Base-by-base conservation (phyloP, 2,797 vertebrate species). In the Chelidonichthys spinosus region DNA sequence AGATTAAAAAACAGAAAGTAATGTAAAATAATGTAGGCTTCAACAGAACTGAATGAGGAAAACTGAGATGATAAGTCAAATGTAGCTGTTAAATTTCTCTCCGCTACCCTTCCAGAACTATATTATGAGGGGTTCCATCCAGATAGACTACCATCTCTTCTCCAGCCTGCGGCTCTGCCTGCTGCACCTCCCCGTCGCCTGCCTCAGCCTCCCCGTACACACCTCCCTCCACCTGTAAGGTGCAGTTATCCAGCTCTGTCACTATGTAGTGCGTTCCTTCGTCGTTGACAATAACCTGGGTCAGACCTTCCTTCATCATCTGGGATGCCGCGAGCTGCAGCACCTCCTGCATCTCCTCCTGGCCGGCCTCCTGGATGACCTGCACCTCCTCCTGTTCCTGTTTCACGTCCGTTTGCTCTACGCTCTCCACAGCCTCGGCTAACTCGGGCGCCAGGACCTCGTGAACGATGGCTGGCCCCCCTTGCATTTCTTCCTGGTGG, bases 241-340 rank as follows among this genome's bases (percentile, higher is more conserved):
- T 92, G 42, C 93, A 94, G 4, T 96, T 93, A 17, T 97, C 96
- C 91, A 99, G 91, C 90, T 97, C 97, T 0, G 98, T 98, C 74
- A 99, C 97, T 0, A 99, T 97, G 89, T 98, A 99, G 91, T 99
- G 98, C 0, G 97, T 99, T 13, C 97, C 98, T 78, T 98, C 96
- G 25, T 97, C 95, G 18, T 98, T 98, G 82, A 99, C 94, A 11
- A 99, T 97, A 76, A 99, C 96, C 89, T 97, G 98, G 17, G 96
- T 97, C 52, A 99, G 92, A 3, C 98, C 97, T 63, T 99, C 97
- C 86, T 97, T 96, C 90, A 98, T 93, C 92, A 98, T 95, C 84
- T 97, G 97, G 66, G 96, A 93, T 0, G 97, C 96, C 0, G 98
- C 95, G 4, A 99, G 96, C 93, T 98, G 96, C 43, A 99, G 92